Conservation (phyloP, 35 echinoderm and acorn worm species). For the Stichopus chloronotus region DNA sequence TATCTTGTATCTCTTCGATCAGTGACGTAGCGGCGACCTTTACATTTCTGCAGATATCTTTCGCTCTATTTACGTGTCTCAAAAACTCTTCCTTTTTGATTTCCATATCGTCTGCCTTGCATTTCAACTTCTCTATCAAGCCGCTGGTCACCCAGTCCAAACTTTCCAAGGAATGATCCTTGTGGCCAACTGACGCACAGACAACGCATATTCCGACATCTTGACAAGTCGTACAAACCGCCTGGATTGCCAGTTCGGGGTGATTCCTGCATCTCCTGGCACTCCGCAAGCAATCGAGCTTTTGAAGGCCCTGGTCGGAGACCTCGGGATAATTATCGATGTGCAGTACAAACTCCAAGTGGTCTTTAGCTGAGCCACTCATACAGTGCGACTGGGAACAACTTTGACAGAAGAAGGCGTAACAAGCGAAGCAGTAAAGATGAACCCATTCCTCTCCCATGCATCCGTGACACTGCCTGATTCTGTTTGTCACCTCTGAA, state of each 20-base stretch:
- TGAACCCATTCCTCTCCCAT: not conserved
- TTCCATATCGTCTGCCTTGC: not conserved
- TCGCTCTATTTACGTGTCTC: not conserved
- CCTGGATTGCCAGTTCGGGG: not conserved
- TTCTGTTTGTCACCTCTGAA: not conserved
- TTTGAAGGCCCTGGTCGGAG: not conserved
- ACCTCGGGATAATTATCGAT: not conserved
- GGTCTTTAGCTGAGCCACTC: constrained; percentile 1
- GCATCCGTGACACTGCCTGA: not conserved
- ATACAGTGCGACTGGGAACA: not conserved
- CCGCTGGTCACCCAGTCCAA: not conserved
- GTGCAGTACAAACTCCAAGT: not conserved
- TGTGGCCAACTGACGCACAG: not conserved
- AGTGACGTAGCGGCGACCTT: not conserved
- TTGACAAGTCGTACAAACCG: not conserved
- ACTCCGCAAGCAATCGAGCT: not conserved
- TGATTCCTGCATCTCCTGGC: not conserved
- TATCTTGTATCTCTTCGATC: not conserved
- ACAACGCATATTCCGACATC: not conserved
- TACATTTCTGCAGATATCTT: not conserved
- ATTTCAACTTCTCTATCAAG: not conserved
- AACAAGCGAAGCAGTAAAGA: constrained; percentile 19
- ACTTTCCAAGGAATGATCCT: not conserved
- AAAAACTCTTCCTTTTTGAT: not conserved
- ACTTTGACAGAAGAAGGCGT: constrained; percentile 26